A percentile compares a stretch with the other conserved stretches of the same genome.
phyloP scores from a whole-genome alignment of 2,888 invertebrate species.

The Germaria angustata region DNA sequence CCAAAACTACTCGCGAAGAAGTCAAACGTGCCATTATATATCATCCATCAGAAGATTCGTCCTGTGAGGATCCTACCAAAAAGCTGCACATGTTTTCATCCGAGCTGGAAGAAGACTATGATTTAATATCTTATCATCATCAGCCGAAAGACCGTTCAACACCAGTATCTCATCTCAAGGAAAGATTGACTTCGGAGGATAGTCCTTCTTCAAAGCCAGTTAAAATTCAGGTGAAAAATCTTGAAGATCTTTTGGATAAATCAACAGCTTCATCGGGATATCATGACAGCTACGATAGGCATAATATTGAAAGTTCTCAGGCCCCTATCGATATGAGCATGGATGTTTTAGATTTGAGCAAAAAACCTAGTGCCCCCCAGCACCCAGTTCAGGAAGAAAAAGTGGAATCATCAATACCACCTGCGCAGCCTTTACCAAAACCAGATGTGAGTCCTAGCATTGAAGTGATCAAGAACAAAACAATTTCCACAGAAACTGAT shows the following conservation, averaged over 20 bases:
- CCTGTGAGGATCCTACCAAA: slow-evolving; percentile 85
- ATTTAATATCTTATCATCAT: slow-evolving; percentile 69
- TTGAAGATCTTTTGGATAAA: slow-evolving; percentile 82
- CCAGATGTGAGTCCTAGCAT: slow-evolving; percentile 81
- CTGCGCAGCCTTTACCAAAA: slow-evolving; percentile 30
- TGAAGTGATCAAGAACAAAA: slow-evolving; percentile 27
- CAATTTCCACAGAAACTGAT: slow-evolving; percentile 40
- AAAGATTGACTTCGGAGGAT: slow-evolving; percentile 78
- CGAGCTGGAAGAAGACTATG: slow-evolving; percentile 76
- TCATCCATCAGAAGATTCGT: slow-evolving; percentile 91
- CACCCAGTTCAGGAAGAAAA: slow-evolving; percentile 37
- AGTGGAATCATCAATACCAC: slow-evolving; percentile 15
- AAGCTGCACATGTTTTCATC: slow-evolving; percentile 82
- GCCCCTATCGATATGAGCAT: slow-evolving; percentile 87
- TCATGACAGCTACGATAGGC: slow-evolving; percentile 79
- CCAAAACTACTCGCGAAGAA: slow-evolving; percentile 91
- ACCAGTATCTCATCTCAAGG: slow-evolving; percentile 81
- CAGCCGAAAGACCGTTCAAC: slow-evolving; percentile 77
- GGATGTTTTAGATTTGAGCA: slow-evolving; percentile 91
- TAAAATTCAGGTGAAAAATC: slow-evolving; percentile 83
- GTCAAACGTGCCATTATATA: slow-evolving; percentile 93
- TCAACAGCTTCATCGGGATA: slow-evolving; percentile 68
- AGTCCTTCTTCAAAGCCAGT: slow-evolving; percentile 79
- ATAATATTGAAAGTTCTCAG: slow-evolving; percentile 80
- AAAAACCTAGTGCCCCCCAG: slow-evolving; percentile 82